phyloP scores from a whole-genome alignment of 2,888 invertebrate genomes.

The Invenusta paracnida region DNA sequence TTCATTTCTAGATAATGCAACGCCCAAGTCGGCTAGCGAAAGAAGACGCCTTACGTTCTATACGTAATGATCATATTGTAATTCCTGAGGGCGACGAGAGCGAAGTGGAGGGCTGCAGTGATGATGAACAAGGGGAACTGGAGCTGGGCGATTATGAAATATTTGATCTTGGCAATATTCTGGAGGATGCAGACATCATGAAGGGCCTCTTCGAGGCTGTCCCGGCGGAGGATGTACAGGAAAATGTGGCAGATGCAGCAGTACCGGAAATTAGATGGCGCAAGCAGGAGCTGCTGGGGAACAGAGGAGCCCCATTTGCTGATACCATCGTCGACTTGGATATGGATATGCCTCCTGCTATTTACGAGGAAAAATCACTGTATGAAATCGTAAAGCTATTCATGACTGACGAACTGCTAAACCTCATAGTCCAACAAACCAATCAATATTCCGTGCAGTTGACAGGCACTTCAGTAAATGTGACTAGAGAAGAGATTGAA shows the following conservation, averaged over 20 bases:
- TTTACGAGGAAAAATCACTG: not conserved
- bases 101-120: not conserved
- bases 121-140: not conserved
- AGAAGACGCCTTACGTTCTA: not conserved
- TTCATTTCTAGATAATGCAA: not conserved
- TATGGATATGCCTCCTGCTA: not conserved
- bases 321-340: not conserved
- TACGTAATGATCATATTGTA: not conserved
- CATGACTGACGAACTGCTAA: slow-evolving; percentile 10
- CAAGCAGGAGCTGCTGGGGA: not conserved
- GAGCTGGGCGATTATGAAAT: not conserved
- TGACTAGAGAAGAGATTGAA: slow-evolving; percentile 2
- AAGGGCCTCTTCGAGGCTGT: not conserved
- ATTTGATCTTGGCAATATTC: not conserved
- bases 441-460: slow-evolving; percentile 1
- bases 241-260: not conserved
- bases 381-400: slow-evolving; percentile 15
- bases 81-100: not conserved
- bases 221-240: not conserved
- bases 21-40: not conserved
- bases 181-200: not conserved
- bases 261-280: not conserved
- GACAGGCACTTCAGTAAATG: not conserved
- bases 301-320: not conserved
- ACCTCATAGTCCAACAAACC: slow-evolving; percentile 2